These are phyloP conservation scores for Paraescarpia echinospica DNA, from an alignment of 1,140 invertebrate species.

Conservation along the genomic window DNA sequence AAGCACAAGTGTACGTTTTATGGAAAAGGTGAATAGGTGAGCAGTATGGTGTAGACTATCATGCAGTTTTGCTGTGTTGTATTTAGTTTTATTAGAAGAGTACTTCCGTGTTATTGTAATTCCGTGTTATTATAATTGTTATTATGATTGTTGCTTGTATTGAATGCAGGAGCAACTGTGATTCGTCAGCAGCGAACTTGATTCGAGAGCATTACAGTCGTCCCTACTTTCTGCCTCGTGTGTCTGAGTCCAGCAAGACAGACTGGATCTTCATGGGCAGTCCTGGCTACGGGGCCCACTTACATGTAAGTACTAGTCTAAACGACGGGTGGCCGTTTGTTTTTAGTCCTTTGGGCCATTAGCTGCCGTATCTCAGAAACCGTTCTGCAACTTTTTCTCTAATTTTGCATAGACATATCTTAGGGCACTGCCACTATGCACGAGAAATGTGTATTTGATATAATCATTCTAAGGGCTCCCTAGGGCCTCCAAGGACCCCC, in stretches of 20 bases:
- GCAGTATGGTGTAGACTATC: not conserved
- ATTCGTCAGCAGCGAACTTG: conserved; percentile 66
- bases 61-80: not conserved
- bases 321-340: no score
- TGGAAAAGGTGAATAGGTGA: not conserved
- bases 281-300: conserved; percentile 85
- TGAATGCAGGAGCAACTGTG: conserved; percentile 52
- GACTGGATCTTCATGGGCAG: conserved; percentile 98
- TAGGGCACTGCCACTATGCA: no score
- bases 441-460: no score
- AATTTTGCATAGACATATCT: no score
- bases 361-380: no score
- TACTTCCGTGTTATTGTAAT: not conserved
- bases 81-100: not conserved
- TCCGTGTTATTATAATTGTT: not conserved
- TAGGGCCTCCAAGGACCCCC: no score
- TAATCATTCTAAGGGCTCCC: no score
- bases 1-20: not conserved
- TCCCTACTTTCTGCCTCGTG: conserved; percentile 85
- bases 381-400: no score
- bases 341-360: no score
- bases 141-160: not conserved
- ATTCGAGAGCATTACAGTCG: conserved; percentile 77
- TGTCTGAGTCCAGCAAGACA: conserved; percentile 79
- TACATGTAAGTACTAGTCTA: conserved; percentile 73